Evolutionary conservation across 2,113 vertebrate genomes (phyloP).

Genomic region (Pteropus alecto): DNA sequence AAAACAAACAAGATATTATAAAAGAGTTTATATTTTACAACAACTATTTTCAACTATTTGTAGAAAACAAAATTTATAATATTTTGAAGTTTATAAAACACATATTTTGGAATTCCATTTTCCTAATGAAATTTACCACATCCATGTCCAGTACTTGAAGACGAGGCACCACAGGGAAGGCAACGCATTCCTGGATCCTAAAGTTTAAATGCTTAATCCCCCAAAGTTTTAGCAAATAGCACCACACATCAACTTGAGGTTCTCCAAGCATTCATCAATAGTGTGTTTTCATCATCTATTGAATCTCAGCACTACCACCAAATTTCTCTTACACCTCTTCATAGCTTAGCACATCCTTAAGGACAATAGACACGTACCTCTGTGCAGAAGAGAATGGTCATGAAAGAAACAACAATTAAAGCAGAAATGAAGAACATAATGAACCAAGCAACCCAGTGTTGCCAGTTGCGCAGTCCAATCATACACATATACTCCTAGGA

Average conservation of each 20-base stretch:
- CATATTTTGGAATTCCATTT: not conserved
- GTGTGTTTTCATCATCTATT: not conserved
- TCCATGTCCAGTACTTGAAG: not conserved
- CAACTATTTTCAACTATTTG: not conserved
- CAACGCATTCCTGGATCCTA: not conserved
- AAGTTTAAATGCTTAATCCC: too few species aligned
- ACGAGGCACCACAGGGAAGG: not conserved
- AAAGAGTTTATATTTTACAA: too few species aligned
- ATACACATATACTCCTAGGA: conserved; percentile 95
- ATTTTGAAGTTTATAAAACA: not conserved
- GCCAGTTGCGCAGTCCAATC: conserved; percentile 96
- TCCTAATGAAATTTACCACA: not conserved
- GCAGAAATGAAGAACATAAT: conserved; percentile 93
- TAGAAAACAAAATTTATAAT: not conserved
- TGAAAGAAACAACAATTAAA: conserved; percentile 88
- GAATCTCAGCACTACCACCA: not conserved
- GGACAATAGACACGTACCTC: conserved; percentile 81
- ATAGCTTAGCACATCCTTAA: not conserved
- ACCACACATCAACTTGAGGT: not conserved
- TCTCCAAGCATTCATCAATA: not conserved
- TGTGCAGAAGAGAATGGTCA: conserved; percentile 91
- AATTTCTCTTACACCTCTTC: not conserved
- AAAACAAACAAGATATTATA: not conserved
- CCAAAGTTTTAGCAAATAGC: not conserved
- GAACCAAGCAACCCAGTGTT: conserved; percentile 96